phyloP scores from a whole-genome alignment of 2,797 vertebrate species.

The Hapalemur alaotrensis region DNA sequence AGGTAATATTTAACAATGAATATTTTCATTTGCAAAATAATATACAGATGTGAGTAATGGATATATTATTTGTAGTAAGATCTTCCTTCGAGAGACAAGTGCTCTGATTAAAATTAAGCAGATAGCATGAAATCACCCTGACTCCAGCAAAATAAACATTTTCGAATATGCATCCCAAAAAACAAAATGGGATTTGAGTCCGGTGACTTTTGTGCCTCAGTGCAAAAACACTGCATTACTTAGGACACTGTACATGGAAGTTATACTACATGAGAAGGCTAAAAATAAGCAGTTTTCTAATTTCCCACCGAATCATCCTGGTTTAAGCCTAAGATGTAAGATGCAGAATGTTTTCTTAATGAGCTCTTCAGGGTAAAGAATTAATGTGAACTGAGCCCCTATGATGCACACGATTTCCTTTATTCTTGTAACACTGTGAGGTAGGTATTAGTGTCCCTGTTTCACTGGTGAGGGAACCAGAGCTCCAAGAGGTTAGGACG shows the following conservation, averaged over 20 bases:
- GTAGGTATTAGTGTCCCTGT: neutral
- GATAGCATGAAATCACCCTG: neutral
- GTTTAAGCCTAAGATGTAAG: neutral
- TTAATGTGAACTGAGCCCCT: neutral
- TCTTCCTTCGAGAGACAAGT: neutral
- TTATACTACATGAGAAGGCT: neutral
- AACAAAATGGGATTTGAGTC: neutral
- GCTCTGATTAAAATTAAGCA: neutral
- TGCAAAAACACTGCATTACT: neutral
- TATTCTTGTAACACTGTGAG: neutral
- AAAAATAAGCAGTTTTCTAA: constrained; percentile 2
- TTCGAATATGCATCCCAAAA: neutral
- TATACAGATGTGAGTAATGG: neutral
- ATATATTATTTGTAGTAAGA: neutral
- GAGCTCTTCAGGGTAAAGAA: neutral
- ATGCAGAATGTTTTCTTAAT: neutral
- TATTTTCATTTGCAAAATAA: constrained; percentile 16
- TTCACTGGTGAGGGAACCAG: neutral
- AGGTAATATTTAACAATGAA: neutral
- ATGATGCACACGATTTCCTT: neutral
- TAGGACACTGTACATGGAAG: neutral
- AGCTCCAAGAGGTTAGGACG: neutral
- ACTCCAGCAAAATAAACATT: neutral
- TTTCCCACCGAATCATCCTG: neutral
- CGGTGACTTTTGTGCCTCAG: neutral